Evolutionary conservation across 2,888 invertebrate species (phyloP).

Genomic region (Endomychus coccineus): DNA sequence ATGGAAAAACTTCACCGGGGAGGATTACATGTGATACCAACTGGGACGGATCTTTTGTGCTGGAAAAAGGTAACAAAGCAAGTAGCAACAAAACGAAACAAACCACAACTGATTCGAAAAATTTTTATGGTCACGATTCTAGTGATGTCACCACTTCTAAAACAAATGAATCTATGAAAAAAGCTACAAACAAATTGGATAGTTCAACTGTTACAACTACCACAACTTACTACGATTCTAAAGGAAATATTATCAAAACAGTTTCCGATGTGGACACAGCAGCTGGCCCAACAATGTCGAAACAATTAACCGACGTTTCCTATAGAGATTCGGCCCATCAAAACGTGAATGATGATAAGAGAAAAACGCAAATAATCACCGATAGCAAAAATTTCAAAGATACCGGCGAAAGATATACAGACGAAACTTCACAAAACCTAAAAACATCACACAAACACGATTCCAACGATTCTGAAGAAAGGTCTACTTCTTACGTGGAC

Average conservation of each 20-base stretch:
- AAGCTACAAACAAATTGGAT: background rate
- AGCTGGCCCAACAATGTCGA: slow-evolving; percentile 14
- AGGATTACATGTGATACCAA: no score
- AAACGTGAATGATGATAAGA: background rate
- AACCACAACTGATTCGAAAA: slow-evolving; percentile 27
- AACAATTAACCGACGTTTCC: no score
- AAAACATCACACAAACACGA: no score
- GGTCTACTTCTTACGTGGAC: slow-evolving; percentile 26
- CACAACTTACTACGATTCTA: slow-evolving; percentile 40
- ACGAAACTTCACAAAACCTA: no score
- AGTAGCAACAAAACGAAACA: slow-evolving; percentile 2
- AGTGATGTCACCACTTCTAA: background rate
- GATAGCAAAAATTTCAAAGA: background rate
- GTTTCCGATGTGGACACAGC: slow-evolving; percentile 32
- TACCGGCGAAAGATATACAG: background rate
- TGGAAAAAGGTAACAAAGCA: no score
- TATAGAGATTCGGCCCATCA: background rate
- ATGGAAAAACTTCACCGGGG: background rate
- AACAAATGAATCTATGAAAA: background rate
- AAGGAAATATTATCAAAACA: slow-evolving; percentile 38
- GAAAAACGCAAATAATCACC: slow-evolving; percentile 6
- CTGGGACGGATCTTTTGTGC: no score
- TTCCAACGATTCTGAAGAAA: no score
- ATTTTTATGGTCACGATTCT: slow-evolving; percentile 25
- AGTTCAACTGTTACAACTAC: slow-evolving; percentile 31